These are phyloP conservation scores for Neomonachus schauinslandi DNA, from an alignment of 2,113 vertebrate genomes.

Conservation along the genomic window DNA sequence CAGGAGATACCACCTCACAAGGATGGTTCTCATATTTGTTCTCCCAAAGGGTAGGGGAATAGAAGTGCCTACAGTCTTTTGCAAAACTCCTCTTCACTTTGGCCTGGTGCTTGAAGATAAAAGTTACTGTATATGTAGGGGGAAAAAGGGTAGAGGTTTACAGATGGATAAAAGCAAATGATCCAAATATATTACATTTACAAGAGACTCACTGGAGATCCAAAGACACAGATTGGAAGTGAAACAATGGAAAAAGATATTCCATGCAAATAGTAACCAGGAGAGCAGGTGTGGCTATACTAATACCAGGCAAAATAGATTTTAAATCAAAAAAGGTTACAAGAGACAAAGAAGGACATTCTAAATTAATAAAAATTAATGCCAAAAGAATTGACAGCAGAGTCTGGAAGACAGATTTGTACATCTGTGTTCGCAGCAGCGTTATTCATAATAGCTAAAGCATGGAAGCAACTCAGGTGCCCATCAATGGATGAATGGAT, in stretches of 20 bases:
- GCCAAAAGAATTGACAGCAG: not conserved
- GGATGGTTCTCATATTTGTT: not conserved
- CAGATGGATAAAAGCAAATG: not conserved
- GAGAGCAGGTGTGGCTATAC: not conserved
- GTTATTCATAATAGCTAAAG: not conserved
- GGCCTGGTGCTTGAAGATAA: not conserved
- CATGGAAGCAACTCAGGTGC: not conserved
- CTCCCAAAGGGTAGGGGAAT: not conserved
- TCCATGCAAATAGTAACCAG: not conserved
- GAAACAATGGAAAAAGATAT: not conserved
- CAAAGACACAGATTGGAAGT: not conserved
- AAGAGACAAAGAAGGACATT: not conserved
- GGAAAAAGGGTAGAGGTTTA: not conserved
- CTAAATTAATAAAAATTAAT: not conserved
- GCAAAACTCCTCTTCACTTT: not conserved
- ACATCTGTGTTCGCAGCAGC: not conserved
- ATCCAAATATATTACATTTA: not conserved
- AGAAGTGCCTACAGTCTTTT: not conserved
- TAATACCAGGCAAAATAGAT: not conserved
- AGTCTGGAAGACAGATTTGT: not conserved
- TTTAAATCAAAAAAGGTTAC: not conserved
- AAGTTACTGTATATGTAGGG: not conserved
- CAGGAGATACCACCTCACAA: not conserved
- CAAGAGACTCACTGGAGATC: not conserved
- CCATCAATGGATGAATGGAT: not conserved